Conservation (phyloP, 2,888 invertebrate species). For the Protophormia terraenovae region DNA sequence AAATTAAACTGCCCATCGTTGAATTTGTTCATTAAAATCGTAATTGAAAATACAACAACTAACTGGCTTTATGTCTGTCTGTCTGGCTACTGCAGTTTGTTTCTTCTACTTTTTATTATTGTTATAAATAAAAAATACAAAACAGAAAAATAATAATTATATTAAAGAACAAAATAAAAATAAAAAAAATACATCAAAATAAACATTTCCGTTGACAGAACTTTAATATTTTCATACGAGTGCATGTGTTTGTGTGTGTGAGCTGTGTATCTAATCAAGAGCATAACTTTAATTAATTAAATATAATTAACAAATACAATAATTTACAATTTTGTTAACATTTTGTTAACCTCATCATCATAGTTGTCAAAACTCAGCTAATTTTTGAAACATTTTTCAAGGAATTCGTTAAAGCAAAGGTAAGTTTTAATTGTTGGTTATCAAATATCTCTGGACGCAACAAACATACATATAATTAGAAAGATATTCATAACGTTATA, state of each 20-base stretch:
- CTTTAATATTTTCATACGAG: not conserved
- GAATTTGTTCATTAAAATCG: not conserved
- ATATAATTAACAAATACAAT: not conserved
- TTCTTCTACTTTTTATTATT: not conserved
- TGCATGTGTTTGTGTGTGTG: too few relatives aligned
- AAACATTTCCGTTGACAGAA: constrained; percentile 7
- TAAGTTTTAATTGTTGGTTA: constrained; percentile 4
- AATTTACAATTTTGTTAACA: not conserved
- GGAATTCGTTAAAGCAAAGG: constrained; percentile 34
- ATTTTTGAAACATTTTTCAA: not conserved
- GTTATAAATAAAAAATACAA: not conserved
- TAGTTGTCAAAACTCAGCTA: too few relatives aligned
- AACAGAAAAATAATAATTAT: not conserved
- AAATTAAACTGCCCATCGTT: not conserved
- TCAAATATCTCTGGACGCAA: not conserved
- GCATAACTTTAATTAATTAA: not conserved
- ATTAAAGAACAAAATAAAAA: not conserved
- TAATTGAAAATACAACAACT: constrained; percentile 4
- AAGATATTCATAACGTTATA: too few relatives aligned
- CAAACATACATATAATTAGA: not conserved
- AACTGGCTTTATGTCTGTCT: too few relatives aligned
- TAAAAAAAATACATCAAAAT: not conserved
- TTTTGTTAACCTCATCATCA: not conserved
- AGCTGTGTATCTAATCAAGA: not conserved
- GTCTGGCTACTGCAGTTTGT: not conserved